Conservation (phyloP, 2,113 vertebrate genomes). For the Pachypanchax playfairii region DNA sequence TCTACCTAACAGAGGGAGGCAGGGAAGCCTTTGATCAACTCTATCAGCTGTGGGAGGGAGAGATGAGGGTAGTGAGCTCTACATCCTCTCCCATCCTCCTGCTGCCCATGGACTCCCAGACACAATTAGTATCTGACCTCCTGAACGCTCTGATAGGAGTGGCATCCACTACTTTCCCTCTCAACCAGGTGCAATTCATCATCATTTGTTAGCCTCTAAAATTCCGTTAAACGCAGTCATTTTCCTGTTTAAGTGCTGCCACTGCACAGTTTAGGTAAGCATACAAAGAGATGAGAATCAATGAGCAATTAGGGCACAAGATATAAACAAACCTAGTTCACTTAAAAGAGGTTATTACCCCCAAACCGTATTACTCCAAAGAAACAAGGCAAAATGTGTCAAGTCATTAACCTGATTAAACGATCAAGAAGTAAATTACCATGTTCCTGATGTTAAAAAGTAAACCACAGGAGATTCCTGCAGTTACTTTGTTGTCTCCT, state of each 20-base stretch:
- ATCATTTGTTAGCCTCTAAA: conserved; percentile 19
- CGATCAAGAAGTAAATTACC: conserved; percentile 27
- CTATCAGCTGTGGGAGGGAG: conserved; percentile 86
- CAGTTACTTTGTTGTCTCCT: conserved; percentile 31
- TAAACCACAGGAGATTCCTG: conserved; percentile 35
- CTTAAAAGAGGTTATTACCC: conserved; percentile 29
- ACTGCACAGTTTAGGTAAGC: conserved; percentile 1
- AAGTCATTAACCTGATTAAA: conserved; percentile 29
- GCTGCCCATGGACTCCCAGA: conserved; percentile 84
- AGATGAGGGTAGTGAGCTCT: conserved; percentile 83
- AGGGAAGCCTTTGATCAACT: conserved; percentile 92
- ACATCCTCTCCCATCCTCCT: conserved; percentile 77
- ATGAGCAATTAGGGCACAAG: conserved; percentile 19
- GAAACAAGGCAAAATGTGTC: neutral
- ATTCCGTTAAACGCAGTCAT: conserved; percentile 13
- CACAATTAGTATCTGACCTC: conserved; percentile 89
- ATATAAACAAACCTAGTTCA: conserved; percentile 23
- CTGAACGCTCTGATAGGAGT: conserved; percentile 95
- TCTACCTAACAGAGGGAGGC: conserved; percentile 92
- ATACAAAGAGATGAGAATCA: conserved; percentile 16
- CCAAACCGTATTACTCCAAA: conserved; percentile 6
- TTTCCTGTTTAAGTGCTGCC: conserved; percentile 4
- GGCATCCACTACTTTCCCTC: conserved; percentile 89
- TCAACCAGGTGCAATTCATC: conserved; percentile 79
- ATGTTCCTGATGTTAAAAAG: conserved; percentile 15